These are phyloP conservation scores for Alauda arvensis DNA, from an alignment of 2,797 vertebrate species.

Conservation along the genomic window DNA sequence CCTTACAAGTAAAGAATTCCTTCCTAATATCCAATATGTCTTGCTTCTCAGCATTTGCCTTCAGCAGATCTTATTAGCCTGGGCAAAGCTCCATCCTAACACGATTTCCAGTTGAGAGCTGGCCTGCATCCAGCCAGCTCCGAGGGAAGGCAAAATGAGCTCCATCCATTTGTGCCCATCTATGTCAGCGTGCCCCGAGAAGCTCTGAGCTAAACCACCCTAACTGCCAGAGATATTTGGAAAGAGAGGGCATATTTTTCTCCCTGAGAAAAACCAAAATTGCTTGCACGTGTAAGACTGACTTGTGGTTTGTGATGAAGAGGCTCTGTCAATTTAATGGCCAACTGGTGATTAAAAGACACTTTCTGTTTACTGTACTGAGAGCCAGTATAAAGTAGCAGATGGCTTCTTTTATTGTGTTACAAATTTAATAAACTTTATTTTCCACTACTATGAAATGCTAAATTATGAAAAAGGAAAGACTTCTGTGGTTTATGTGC, in stretches of 20 bases:
- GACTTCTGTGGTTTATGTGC: neutral
- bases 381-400: neutral
- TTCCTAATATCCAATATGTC: neutral
- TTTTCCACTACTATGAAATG: neutral
- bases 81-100: slow-evolving; percentile 40
- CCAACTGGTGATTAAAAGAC: slow-evolving; percentile 12
- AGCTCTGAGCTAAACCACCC: neutral
- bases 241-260: neutral
- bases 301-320: slow-evolving; percentile 12
- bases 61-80: slow-evolving; percentile 23
- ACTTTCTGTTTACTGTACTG: neutral
- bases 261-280: slow-evolving; percentile 20
- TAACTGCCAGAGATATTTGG: neutral
- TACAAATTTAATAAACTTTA: neutral
- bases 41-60: slow-evolving; percentile 8
- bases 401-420: neutral
- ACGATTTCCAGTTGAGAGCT: slow-evolving; percentile 26
- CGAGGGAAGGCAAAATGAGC: neutral
- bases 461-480: neutral
- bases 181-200: neutral
- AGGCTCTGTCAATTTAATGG: slow-evolving; percentile 25
- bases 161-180: slow-evolving; percentile 1
- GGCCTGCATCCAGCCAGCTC: slow-evolving; percentile 1
- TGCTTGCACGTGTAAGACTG: neutral
- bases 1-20: neutral